phyloP scores from a whole-genome alignment of 2,113 vertebrate genomes.

The Rana temporaria region DNA sequence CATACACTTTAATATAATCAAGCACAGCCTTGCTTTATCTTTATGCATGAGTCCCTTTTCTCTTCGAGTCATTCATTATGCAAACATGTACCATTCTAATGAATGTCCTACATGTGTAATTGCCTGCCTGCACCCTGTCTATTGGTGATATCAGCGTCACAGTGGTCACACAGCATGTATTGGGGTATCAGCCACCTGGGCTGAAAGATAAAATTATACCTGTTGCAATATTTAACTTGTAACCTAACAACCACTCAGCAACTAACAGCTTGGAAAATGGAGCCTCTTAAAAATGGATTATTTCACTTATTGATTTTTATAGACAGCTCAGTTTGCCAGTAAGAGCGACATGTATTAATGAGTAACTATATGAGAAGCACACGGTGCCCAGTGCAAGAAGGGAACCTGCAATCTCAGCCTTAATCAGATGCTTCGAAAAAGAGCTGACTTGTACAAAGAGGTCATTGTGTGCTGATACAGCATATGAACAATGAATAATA shows the following conservation, averaged over 20 bases:
- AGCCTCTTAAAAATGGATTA: conserved; percentile 56
- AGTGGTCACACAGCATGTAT: not conserved
- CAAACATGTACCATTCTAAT: no score
- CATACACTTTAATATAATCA: no score
- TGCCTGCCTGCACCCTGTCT: no score
- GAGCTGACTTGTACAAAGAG: conserved; percentile 31
- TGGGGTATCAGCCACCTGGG: not conserved
- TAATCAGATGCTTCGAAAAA: conserved; percentile 13
- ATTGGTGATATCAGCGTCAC: no score
- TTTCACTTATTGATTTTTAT: conserved; percentile 58
- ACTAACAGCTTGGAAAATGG: conserved; percentile 33
- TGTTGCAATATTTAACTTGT: conserved; percentile 48
- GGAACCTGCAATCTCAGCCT: conserved; percentile 40
- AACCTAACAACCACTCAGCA: conserved; percentile 52
- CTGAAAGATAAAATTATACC: conserved; percentile 34
- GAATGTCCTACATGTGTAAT: no score
- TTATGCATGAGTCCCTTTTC: no score
- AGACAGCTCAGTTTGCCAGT: conserved; percentile 51
- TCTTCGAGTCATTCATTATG: no score
- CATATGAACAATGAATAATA: not conserved
- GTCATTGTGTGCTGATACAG: conserved; percentile 37
- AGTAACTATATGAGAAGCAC: conserved; percentile 38
- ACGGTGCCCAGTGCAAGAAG: conserved; percentile 24
- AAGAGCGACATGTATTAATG: conserved; percentile 43
- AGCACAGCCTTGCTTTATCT: no score